Conservation (phyloP, 2,113 vertebrate species). For the Spea bombifrons region DNA sequence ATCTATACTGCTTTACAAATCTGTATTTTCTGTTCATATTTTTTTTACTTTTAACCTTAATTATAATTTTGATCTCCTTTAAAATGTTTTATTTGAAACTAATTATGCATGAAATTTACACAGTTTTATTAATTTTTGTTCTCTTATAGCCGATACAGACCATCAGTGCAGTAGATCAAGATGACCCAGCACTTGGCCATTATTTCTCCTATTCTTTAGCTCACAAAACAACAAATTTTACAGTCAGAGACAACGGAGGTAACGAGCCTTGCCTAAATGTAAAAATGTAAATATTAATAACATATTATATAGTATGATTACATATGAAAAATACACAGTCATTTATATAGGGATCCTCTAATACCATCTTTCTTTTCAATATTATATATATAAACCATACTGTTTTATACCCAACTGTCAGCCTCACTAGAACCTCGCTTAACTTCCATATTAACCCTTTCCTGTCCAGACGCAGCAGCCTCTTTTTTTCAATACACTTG, state of each 20-base stretch:
- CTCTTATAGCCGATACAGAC: constrained; percentile 76
- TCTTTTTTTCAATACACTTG: no score
- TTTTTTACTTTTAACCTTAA: constrained; percentile 2
- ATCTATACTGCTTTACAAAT: constrained; percentile 13
- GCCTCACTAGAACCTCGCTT: no score
- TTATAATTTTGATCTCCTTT: no score
- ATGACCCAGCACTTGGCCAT: constrained; percentile 74
- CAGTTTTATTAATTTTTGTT: no score
- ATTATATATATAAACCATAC: no score
- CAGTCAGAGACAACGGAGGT: constrained; percentile 87
- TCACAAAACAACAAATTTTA: constrained; percentile 72
- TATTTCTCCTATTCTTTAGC: constrained; percentile 80
- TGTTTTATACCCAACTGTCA: no score
- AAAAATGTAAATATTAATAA: not conserved
- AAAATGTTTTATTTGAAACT: no score
- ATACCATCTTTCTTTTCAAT: not conserved
- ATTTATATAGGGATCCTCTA: not conserved
- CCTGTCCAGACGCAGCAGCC: no score
- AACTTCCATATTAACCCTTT: no score
- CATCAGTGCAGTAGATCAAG: constrained; percentile 82
- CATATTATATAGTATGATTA: not conserved
- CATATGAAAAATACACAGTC: not conserved
- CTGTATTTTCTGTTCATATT: constrained; percentile 30
- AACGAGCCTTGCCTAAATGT: not conserved
- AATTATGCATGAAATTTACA: no score